A percentile compares a stretch with the other conserved stretches of the same genome.
These are phyloP conservation scores for Zaprionus bogoriensis DNA, from an alignment of 2,888 invertebrate genomes.

Conservation along the genomic window DNA sequence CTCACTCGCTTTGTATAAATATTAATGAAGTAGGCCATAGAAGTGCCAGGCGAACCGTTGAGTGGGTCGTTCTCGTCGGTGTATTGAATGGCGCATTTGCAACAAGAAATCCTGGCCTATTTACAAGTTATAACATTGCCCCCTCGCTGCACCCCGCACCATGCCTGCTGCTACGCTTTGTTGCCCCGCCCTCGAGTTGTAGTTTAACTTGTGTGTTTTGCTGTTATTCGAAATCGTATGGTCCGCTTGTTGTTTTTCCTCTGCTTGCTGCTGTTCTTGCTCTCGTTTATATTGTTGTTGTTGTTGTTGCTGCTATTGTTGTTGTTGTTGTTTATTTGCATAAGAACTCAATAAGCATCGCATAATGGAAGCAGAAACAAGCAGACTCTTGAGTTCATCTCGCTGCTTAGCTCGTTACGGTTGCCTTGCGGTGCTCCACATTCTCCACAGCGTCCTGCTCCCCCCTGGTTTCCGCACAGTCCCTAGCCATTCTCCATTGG, in stretches of 20 bases:
- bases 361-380: slow-evolving; percentile 48
- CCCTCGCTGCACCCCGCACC: background rate
- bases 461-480: background rate
- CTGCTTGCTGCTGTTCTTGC: slow-evolving; percentile 1
- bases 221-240: slow-evolving; percentile 45
- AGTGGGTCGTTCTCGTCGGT: slow-evolving; percentile 32
- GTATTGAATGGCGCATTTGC: slow-evolving; percentile 62
- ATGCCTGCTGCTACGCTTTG: background rate
- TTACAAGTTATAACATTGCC: slow-evolving; percentile 43
- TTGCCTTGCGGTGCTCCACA: slow-evolving; percentile 29
- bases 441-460: background rate
- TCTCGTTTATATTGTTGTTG: too few relatives aligned
- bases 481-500: background rate
- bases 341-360: slow-evolving; percentile 59
- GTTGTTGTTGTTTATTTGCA: slow-evolving; percentile 62
- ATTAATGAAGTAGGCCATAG: slow-evolving; percentile 75
- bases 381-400: slow-evolving; percentile 34
- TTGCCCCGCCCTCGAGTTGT: background rate
- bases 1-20: slow-evolving; percentile 63
- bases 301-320: slow-evolving; percentile 20
- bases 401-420: slow-evolving; percentile 23
- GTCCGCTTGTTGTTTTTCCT: slow-evolving; percentile 21
- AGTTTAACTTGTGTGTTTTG: slow-evolving; percentile 36
- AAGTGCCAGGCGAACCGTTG: slow-evolving; percentile 54
- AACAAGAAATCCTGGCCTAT: slow-evolving; percentile 75